phyloP scores from a whole-genome alignment of 2,113 vertebrate genomes.

The Osmerus mordax region DNA sequence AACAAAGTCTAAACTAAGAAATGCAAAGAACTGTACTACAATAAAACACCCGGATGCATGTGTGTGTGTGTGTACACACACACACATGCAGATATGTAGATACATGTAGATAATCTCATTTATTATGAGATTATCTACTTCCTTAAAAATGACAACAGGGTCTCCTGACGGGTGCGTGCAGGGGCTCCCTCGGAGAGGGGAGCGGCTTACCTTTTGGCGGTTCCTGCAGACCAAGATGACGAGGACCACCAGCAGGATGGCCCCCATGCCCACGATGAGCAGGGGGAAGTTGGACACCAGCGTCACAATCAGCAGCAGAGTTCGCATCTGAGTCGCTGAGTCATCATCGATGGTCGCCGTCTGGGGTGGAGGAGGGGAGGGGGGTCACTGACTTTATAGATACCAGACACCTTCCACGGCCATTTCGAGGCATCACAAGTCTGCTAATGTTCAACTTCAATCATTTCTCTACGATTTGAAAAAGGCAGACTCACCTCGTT shows the following conservation, averaged over 20 bases:
- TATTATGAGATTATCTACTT: too few species aligned
- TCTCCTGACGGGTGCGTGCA: neutral
- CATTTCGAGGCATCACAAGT: neutral
- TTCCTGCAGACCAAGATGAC: conserved; percentile 71
- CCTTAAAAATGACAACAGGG: neutral
- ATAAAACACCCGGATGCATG: too few species aligned
- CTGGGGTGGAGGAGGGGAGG: conserved; percentile 34
- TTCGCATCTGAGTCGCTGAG: conserved; percentile 70
- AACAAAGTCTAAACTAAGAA: conserved; percentile 7
- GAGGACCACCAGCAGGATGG: conserved; percentile 70
- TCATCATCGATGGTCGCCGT: conserved; percentile 71
- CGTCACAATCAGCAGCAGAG: conserved; percentile 69
- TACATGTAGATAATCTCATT: too few species aligned
- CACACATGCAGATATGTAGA: too few species aligned
- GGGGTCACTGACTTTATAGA: neutral
- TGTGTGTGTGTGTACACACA: too few species aligned
- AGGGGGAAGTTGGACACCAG: conserved; percentile 74
- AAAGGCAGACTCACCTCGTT: conserved; percentile 68
- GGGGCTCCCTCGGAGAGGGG: neutral
- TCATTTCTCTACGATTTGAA: neutral
- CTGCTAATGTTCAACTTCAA: neutral
- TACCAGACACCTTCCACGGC: neutral
- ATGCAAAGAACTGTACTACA: too few species aligned
- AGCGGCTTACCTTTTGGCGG: conserved; percentile 69
- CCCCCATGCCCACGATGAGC: conserved; percentile 72